Evolutionary conservation across 64 coral and sea anemone species (phyloP), one percentile per base, ranked within the genome.

Genomic region (Actinia equina): DNA sequence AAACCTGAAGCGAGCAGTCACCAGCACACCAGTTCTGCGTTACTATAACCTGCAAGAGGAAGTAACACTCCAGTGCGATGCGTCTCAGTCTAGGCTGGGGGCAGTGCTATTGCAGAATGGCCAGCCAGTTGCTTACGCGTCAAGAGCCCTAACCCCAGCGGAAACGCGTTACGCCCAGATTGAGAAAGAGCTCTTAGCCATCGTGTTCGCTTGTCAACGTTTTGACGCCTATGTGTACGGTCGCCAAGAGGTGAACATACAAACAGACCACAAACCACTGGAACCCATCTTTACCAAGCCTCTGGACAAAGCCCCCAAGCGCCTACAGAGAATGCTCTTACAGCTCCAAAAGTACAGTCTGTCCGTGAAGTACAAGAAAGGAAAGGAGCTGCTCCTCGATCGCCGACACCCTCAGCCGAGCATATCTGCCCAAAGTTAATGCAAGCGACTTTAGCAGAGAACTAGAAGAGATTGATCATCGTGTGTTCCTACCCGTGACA

Each of bases 101-200:
- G 45, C 45, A 49, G 45, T 4, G 45, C 7, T 49, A 49, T 49
- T 49, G 7, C 45, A 49, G 45, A 49, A 49, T 49, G 45, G 45
- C 3, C 45, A 49, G 45, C 45, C 45, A 49, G 45, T 49, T 49
- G 45, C 45, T 7, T 49, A 49, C 7, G 45, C 45, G 3, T 49
- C 45, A 49, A 2, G 7, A 49, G 45, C 45, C 2, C 45, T 49
- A 2, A 49, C 45, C 3, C 58, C 58, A 2, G 37, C 84, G 0
- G 90, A 92, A 76, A 87, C 25, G 51, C 13, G 85, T 4, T 86
- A 86, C 46, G 76, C 69, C 3, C 83, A 86, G 49, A 91, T 91
- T 0, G 71, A 86, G n/a, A n/a, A n/a, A n/a, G n/a, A n/a, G n/a
- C n/a, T n/a, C n/a, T n/a, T n/a, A n/a, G 63, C 44, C 37, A 86